These are phyloP conservation scores for Erynnis tages DNA, from an alignment of 2,888 invertebrate species.

Conservation along the genomic window DNA sequence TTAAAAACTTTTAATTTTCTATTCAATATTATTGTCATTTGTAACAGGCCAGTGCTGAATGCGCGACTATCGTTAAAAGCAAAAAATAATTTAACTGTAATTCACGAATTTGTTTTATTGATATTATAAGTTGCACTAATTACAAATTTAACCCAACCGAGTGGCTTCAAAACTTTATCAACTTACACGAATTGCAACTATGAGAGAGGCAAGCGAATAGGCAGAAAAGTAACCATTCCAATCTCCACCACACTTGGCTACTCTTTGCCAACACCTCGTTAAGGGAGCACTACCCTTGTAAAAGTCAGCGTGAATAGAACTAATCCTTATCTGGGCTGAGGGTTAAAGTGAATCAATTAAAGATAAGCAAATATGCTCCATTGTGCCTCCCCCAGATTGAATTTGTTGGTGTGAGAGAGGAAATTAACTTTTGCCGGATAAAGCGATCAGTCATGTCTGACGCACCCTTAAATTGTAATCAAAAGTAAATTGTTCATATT, in stretches of 20 bases:
- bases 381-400: slow-evolving; percentile 63
- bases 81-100: too few relatives aligned
- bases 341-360: slow-evolving; percentile 80
- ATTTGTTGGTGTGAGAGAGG: slow-evolving; percentile 74
- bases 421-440: slow-evolving; percentile 74
- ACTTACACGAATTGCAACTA: too few relatives aligned
- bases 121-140: too few relatives aligned
- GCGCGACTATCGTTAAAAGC: too few relatives aligned
- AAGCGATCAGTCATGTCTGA: slow-evolving; percentile 67
- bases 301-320: slow-evolving; percentile 79
- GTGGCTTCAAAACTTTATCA: too few relatives aligned
- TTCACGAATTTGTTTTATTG: too few relatives aligned
- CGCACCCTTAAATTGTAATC: slow-evolving; percentile 52
- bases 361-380: slow-evolving; percentile 79
- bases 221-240: slow-evolving; percentile 27
- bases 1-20: too few relatives aligned
- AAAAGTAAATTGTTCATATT: slow-evolving; percentile 56
- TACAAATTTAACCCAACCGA: too few relatives aligned
- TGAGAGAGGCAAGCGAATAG: slow-evolving; percentile 6
- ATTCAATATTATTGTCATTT: too few relatives aligned
- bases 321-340: slow-evolving; percentile 75
- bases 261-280: slow-evolving; percentile 62
- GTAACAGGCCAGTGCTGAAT: too few relatives aligned
- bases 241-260: slow-evolving; percentile 26
- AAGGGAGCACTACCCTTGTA: slow-evolving; percentile 76